phyloP scores from a whole-genome alignment of 1,140 invertebrate species.

The Tetramorium parvispinum region DNA sequence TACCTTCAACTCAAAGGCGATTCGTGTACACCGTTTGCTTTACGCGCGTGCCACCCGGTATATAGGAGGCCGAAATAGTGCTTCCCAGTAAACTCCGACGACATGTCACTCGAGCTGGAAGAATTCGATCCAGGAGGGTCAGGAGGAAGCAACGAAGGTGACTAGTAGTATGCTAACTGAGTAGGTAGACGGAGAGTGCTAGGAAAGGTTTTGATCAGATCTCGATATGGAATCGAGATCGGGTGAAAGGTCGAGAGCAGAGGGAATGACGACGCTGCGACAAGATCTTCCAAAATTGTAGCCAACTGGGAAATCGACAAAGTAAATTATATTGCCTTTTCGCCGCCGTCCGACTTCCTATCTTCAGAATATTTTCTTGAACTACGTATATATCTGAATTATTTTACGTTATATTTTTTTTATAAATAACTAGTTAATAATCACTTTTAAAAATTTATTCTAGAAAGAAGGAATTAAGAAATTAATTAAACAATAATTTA shows the following conservation, averaged over 20 bases:
- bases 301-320: constrained; percentile 59
- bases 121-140: constrained; percentile 82
- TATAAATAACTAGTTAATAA: neutral
- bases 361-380: neutral
- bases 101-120: constrained; percentile 84
- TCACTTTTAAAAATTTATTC: neutral
- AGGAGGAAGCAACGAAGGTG: constrained; percentile 46
- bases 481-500: no score
- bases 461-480: no score
- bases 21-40: constrained; percentile 49
- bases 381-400: neutral
- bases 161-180: neutral
- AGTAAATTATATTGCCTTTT: constrained; percentile 7
- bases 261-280: constrained; percentile 24
- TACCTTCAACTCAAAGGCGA: constrained; percentile 48
- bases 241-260: constrained; percentile 64
- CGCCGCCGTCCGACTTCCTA: neutral
- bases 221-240: constrained; percentile 83
- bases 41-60: constrained; percentile 44
- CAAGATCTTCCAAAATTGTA: constrained; percentile 71
- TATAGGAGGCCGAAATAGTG: constrained; percentile 32
- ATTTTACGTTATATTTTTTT: constrained; percentile 3
- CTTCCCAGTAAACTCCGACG: constrained; percentile 81
- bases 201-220: constrained; percentile 83
- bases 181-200: constrained; percentile 16